These are phyloP conservation scores for Gerris lacustris DNA, from an alignment of 2,888 invertebrate genomes.

Conservation along the genomic window DNA sequence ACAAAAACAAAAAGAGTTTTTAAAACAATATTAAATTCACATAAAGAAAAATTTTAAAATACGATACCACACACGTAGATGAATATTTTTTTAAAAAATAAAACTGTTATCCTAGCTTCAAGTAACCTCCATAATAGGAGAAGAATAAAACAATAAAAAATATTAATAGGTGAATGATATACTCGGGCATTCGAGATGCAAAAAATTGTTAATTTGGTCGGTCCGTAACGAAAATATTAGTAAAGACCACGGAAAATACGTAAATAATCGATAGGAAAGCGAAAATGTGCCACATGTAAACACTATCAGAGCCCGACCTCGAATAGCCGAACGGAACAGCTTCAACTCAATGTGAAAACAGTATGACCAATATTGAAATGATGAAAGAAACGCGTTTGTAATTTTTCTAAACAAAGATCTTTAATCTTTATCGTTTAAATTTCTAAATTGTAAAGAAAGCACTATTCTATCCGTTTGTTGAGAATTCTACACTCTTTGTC, in stretches of 20 bases:
- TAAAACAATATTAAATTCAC: no score
- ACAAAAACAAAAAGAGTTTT: no score
- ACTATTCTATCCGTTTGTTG: no score
- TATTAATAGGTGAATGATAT: neutral
- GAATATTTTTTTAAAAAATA: neutral
- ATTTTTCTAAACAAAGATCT: no score
- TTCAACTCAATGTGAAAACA: no score
- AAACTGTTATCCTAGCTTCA: neutral
- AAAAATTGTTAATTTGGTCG: neutral
- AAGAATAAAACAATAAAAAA: neutral
- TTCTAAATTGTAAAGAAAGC: no score
- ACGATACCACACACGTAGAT: neutral
- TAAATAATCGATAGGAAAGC: neutral
- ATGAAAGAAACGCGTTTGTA: no score
- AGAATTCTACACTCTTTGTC: no score
- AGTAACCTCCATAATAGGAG: neutral
- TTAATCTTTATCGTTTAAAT: no score
- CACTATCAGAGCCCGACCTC: neutral
- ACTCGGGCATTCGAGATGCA: conserved; percentile 3
- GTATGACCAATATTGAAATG: no score
- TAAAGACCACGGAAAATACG: neutral
- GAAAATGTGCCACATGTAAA: neutral
- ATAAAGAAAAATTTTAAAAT: no score
- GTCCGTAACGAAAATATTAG: neutral
- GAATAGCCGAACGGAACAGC: neutral